Base-by-base conservation (phyloP, 2,888 invertebrate species). In the Camponotus fellah region DNA sequence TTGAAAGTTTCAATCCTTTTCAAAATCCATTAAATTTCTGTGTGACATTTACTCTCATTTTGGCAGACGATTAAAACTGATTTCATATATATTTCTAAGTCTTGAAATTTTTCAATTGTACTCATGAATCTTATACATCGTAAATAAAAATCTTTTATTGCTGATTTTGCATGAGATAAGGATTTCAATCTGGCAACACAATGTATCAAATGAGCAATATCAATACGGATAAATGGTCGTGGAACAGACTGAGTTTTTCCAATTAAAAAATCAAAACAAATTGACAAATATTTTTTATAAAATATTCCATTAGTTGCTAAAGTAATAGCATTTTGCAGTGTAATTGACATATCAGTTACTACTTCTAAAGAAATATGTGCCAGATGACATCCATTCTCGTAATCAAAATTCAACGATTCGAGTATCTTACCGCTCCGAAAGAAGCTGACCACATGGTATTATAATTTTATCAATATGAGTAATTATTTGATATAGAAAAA, bases 291-390 rank as follows among this genome's bases (percentile, higher is more conserved):
- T 0, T 49, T 14, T 49, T 49, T 49, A 10, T 49, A 17, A 49
- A 17, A 17, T 49, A 49, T 17, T 49, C 8, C n/a, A 17, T 6
- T 53, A n/a, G 12, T n/a, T 53, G n/a, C 17, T 53, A 53, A n/a
- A n/a, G 53, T 53, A 53, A 53, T 53, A 3, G n/a, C 8, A n/a
- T n/a, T 53, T 53, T 53, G n/a, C 6, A 53, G n/a, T 53, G 53
- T 53, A 53, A 53, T 53, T 53, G 53, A 53, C 53, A 53, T 53
- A 53, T 53, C 53, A 53, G 53, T 53, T 2, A 53, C 53, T 53
- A 53, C 9, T 53, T 53, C 17, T n/a, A 53, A n/a, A n/a, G 53
- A n/a, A n/a, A n/a, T 3, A n/a, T 17, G 53, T n/a, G 17, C 53
- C 53, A 53, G 53, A 53, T n/a, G 53, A 17, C 8, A n/a, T 53